Base-by-base conservation (phyloP, 2,888 invertebrate species). In the Psylliodes chrysocephalus region DNA sequence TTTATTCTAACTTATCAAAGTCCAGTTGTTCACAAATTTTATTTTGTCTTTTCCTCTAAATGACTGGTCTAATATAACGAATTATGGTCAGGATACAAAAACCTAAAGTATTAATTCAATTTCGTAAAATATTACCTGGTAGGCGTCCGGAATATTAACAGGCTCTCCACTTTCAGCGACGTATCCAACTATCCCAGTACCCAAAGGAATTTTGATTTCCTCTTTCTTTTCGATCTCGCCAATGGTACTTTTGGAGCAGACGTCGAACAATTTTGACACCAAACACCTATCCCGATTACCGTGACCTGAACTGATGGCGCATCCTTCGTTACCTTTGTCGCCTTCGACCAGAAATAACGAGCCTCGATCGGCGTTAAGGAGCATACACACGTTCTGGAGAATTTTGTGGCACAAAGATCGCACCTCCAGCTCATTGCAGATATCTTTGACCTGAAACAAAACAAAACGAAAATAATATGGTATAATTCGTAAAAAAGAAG, bases 101-200 rank as follows among this genome's bases (percentile, higher is more conserved):
- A n/a, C n/a, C n/a, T n/a, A n/a, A n/a, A n/a, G n/a, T n/a, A n/a
- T n/a, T n/a, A n/a, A n/a, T n/a, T n/a, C n/a, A n/a, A n/a, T n/a
- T 8, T 6, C 30, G 1, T 30, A 30, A 35, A 35, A 4, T n/a
- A 6, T 47, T 78, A 92, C 94, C 91, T 95, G 90, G 84, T 97
- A 97, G 57, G 96, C 96, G 82, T 97, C 95, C 63, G 95, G 94
- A 82, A 97, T 96, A 84, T 96, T 97, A 79, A 96, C 94, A 8
- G 94, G 90, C 79, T 93, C 93, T 57, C 96, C 96, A 78, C 93
- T 94, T 79, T 94, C 92, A 14, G 96, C 97, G 44, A 96, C 96
- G 83, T 93, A 93, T 10, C 96, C 97, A 33, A 96, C 96, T 78
- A 97, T 96, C 60, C 97, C 97, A 56, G 91, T 92, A 56, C 96